phyloP scores from a whole-genome alignment of 2,113 vertebrate species.

The Podarcis cretensis region DNA sequence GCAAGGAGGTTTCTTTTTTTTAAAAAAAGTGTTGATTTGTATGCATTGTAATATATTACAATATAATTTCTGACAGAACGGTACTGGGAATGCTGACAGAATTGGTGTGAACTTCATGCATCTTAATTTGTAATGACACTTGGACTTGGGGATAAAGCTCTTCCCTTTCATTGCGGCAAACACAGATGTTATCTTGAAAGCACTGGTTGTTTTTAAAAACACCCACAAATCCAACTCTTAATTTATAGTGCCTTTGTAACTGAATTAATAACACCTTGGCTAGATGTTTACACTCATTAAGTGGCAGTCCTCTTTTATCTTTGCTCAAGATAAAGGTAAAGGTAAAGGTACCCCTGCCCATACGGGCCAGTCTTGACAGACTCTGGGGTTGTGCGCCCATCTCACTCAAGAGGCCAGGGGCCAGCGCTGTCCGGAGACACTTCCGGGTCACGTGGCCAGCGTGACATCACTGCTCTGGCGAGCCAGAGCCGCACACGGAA shows the following conservation, averaged over 20 bases:
- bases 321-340: background rate
- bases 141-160: background rate
- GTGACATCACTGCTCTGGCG: no score
- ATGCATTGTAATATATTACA: background rate
- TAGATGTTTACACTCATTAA: constrained; percentile 4
- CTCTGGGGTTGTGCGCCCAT: no score
- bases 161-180: background rate
- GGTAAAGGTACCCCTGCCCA: no score
- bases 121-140: constrained; percentile 42
- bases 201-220: background rate
- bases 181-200: background rate
- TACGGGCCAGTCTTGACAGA: no score
- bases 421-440: no score
- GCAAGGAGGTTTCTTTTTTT: fast-evolving
- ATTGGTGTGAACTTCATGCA: constrained; percentile 48
- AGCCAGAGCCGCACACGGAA: no score
- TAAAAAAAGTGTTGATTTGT: background rate
- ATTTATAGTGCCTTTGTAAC: background rate
- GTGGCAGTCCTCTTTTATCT: background rate
- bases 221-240: background rate
- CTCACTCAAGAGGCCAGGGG: no score
- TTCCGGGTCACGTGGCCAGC: no score
- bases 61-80: constrained; percentile 18
- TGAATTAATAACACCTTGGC: constrained; percentile 17
- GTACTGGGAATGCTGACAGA: background rate